Evolutionary conservation across 2,113 vertebrate genomes (phyloP), one percentile per base, ranked within the genome.

Genomic region (Scortum barcoo): DNA sequence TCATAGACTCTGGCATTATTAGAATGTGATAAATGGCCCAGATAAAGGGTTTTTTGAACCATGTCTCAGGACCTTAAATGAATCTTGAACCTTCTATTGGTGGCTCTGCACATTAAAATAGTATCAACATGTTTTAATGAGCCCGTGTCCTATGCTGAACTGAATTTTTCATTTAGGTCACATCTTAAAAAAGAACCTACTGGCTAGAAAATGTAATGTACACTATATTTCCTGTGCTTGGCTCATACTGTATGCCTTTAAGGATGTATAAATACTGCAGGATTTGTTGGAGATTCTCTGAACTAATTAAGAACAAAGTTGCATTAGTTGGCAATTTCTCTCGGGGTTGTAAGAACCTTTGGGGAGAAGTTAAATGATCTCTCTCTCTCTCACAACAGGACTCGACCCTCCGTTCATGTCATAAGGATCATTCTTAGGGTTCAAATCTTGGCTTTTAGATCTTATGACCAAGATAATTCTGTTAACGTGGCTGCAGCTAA

Each of bases 231-330:
- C 30, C 50, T 69, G 80, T 85, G 82, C 85, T 89, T 19, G 3
- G 61, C 81, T 87, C 68, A 36, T 46, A 61, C 72, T 70, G 50
- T 73, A 67, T 92, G 84, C 89, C 90, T 90, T 68, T 42, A 87
- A 86, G 91, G 78, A 26, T 12, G 46, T 80, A 77, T 89, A 44
- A 83, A 91, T 88, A 78, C 84, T 85, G 74, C 72, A 87, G 69
- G 58, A 87, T 85, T 74, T 81, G 68, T 87, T 72, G 62, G 62
- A 88, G 83, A 83, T 78, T 76, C 81, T 72, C n/a, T 65, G 54
- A 84, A 87, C 86, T 92, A 89, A 93, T 93, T 92, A 92, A 83
- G 78, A 86, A 80, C 81, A 89, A 89, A 93, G 84, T 89, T 93
- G 86, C 86, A 77, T 74, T 50, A 65, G 86, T 81, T 77, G 46